Evolutionary conservation across 2,113 vertebrate genomes (phyloP).

Genomic region (Atlantisia rogersi): DNA sequence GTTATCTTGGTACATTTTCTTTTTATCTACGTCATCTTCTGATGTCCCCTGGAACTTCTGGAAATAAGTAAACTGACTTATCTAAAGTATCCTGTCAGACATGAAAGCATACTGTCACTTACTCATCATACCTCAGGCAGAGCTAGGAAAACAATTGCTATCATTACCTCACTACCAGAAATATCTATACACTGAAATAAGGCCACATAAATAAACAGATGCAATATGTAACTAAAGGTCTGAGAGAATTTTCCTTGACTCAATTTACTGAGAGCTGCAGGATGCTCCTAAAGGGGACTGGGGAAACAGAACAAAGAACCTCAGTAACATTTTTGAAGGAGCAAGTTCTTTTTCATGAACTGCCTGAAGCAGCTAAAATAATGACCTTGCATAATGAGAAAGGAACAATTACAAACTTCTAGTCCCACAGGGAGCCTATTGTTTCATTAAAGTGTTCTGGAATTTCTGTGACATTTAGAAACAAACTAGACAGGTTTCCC

Average conservation of each 20-base stretch:
- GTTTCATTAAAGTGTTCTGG: background rate
- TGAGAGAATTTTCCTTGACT: background rate
- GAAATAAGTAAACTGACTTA: background rate
- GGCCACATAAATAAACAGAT: background rate
- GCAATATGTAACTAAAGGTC: background rate
- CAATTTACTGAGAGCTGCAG: background rate
- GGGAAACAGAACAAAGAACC: conserved; percentile 24
- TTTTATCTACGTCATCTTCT: background rate
- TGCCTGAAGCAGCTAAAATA: conserved; percentile 43
- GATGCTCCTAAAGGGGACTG: background rate
- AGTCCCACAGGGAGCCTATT: background rate
- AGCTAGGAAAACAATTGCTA: background rate
- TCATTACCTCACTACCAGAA: background rate
- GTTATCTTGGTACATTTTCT: background rate
- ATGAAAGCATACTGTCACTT: background rate
- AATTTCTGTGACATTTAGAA: conserved; percentile 49
- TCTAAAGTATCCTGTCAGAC: background rate
- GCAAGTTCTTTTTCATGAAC: conserved; percentile 39
- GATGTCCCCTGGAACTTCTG: background rate
- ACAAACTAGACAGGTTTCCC: background rate
- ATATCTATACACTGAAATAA: background rate
- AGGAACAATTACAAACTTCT: conserved; percentile 33
- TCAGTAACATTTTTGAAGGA: conserved; percentile 7
- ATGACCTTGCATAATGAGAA: conserved; percentile 47
- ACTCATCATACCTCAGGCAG: background rate